Conservation (phyloP, 2,888 invertebrate species). For the Ormyrus nitidulus region DNA sequence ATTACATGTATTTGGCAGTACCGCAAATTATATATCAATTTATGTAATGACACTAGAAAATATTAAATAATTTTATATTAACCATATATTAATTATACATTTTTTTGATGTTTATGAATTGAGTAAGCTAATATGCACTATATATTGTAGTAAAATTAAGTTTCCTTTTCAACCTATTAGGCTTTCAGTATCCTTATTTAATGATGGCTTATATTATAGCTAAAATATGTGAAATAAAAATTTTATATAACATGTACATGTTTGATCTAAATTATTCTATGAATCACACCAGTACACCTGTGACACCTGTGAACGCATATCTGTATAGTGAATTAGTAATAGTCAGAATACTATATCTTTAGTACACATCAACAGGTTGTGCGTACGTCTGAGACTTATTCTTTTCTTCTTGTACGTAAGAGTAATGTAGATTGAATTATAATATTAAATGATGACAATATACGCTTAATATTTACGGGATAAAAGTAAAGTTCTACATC, state of each 20-base stretch:
- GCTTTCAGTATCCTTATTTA: slow-evolving; percentile 27
- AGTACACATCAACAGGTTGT: slow-evolving; percentile 35
- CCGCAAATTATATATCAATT: slow-evolving; percentile 49
- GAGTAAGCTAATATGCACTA: slow-evolving; percentile 28
- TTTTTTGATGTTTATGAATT: slow-evolving; percentile 16
- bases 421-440: slow-evolving; percentile 13
- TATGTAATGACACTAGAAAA: slow-evolving; percentile 20
- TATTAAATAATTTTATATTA: slow-evolving; percentile 22
- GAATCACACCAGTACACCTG: slow-evolving; percentile 13
- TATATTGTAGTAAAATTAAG: slow-evolving; percentile 27
- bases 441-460: slow-evolving; percentile 20
- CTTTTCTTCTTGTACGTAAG: slow-evolving; percentile 12
- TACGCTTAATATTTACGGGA: neutral
- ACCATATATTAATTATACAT: neutral
- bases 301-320: neutral
- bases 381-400: slow-evolving; percentile 29
- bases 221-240: slow-evolving; percentile 27
- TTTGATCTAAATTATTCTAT: slow-evolving; percentile 34
- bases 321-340: slow-evolving; percentile 5
- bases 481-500: slow-evolving; percentile 26
- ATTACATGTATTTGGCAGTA: slow-evolving; percentile 36
- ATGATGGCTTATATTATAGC: slow-evolving; percentile 11
- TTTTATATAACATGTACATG: slow-evolving; percentile 12
- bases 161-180: slow-evolving; percentile 30
- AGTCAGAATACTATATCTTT: slow-evolving; percentile 1